Conservation (phyloP, 2,888 invertebrate species). For the Listrodromus nycthemerus region DNA sequence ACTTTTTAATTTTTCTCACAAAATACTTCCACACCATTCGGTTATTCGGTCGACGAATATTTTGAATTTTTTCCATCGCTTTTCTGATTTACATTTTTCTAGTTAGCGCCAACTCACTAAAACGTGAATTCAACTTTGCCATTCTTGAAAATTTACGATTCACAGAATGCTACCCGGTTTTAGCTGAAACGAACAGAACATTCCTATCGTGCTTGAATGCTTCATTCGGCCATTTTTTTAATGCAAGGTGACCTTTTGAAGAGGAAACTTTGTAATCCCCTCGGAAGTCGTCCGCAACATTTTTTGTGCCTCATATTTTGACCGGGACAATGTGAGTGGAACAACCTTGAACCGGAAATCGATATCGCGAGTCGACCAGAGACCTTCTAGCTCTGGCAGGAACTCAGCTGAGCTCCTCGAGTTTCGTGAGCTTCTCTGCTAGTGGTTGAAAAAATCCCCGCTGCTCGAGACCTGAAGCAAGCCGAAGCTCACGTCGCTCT, state of each 20-base stretch:
- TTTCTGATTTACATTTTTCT: too few species aligned
- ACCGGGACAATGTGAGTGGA: slow-evolving; percentile 37
- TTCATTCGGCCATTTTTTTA: too few species aligned
- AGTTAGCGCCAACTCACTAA: too few species aligned
- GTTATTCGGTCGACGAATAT: too few species aligned
- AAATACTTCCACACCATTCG: too few species aligned
- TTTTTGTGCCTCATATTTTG: slow-evolving; percentile 39
- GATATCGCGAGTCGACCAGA: slow-evolving; percentile 52
- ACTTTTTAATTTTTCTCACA: background rate
- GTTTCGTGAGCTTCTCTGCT: slow-evolving; percentile 42
- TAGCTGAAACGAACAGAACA: too few species aligned
- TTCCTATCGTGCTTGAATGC: too few species aligned
- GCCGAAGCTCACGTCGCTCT: slow-evolving; percentile 8
- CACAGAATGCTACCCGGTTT: too few species aligned
- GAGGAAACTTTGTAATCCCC: background rate
- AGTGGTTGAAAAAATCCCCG: slow-evolving; percentile 35
- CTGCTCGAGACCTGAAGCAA: slow-evolving; percentile 14
- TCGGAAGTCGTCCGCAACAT: slow-evolving; percentile 2
- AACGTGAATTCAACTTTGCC: too few species aligned
- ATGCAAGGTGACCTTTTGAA: too few species aligned
- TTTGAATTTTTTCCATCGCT: too few species aligned
- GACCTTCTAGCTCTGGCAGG: background rate
- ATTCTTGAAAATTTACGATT: too few species aligned
- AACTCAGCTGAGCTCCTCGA: slow-evolving; percentile 46
- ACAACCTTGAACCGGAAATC: slow-evolving; percentile 64